Evolutionary conservation across 2,113 vertebrate genomes (phyloP).

Genomic region (Dipodomys spectabilis): DNA sequence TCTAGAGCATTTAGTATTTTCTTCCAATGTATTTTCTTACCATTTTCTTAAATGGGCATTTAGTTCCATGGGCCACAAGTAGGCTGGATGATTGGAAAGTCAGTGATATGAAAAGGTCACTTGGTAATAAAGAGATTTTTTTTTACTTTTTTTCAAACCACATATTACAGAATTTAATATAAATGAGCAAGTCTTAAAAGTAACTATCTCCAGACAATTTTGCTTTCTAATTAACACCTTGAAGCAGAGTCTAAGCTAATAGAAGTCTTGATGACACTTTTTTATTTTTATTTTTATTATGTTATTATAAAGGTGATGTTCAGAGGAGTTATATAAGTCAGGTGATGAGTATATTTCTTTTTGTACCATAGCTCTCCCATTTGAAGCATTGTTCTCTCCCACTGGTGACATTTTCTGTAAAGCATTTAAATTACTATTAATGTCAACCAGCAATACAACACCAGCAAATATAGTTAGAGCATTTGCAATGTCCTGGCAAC

Average conservation of each 20-base stretch:
- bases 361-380: too few relatives aligned
- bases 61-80: not conserved
- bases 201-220: not conserved
- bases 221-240: not conserved
- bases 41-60: not conserved
- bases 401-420: not conserved
- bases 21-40: too few relatives aligned
- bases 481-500: not conserved
- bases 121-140: not conserved
- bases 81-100: not conserved
- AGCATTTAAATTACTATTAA: not conserved
- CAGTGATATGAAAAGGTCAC: not conserved
- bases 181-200: not conserved
- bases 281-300: not conserved
- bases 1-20: not conserved
- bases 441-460: not conserved
- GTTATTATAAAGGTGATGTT: too few relatives aligned
- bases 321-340: too few relatives aligned
- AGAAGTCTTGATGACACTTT: not conserved
- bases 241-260: not conserved
- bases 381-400: too few relatives aligned
- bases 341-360: too few relatives aligned
- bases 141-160: not conserved
- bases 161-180: not conserved
- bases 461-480: not conserved